Base-by-base conservation (phyloP, 2,888 invertebrate genomes). In the Eristalis intricaria region DNA sequence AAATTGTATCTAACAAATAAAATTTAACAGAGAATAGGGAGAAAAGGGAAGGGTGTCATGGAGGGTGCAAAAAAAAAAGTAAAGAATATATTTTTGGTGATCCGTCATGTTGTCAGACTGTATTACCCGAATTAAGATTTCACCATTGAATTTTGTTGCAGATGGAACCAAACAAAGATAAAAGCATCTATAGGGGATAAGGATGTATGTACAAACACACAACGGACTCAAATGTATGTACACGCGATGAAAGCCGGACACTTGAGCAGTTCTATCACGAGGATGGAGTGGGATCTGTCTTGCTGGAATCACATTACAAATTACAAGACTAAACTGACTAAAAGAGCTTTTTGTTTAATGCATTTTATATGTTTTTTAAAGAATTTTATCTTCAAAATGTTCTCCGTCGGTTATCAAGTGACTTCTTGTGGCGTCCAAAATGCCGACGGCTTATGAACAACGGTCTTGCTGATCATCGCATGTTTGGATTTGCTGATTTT, bases 41-140 rank as follows among this genome's bases (percentile, higher is more conserved):
- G 70, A 19, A 19, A 43, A n/a, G n/a, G n/a, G 15, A 60, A 38
- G 32, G 35, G 70, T 8, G 60, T 26, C 13, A 26, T 22, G 29
- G 70, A 79, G 71, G 75, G 73, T 26, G 69, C 71, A 60, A 60
- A 2, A 19, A 70, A 40, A 70, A 75, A 50, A 19, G 19, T 8
- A 32, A 43, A 60, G 71, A 86, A 83, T 66, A 19, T 5, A 58
- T 77, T 84, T 87, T 90, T 90, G 92, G 93, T 93, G 93, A 93
- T 93, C 93, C 93, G 93, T 93, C 93, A 93, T 92, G 91, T 92
- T 93, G 93, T 93, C 93, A 93, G 92, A 92, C 92, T 91, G 92
- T 92, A 93, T 93, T 93, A 93, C 92, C 91, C 92, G 92, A 93
- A 93, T 93, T 93, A 93, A 93, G 92, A 93, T 93, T 92, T 91